These are phyloP conservation scores for Deilephila elpenor DNA, from an alignment of 2,888 invertebrate genomes.

Conservation along the genomic window DNA sequence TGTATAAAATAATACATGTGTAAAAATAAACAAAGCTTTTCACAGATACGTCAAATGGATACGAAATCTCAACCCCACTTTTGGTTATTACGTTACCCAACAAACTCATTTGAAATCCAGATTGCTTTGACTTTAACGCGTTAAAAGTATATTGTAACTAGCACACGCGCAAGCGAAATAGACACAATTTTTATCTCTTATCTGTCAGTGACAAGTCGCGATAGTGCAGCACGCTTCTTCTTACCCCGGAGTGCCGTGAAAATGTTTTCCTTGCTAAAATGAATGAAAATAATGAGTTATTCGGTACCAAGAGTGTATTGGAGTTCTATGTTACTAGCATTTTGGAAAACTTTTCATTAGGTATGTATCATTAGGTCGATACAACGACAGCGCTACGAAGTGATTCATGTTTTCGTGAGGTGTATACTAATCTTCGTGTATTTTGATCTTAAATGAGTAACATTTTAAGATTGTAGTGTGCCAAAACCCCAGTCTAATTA, in stretches of 20 bases:
- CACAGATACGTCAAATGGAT: too few species aligned
- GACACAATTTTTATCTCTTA: conserved; percentile 54
- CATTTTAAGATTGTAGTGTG: background rate
- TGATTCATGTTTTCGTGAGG: conserved; percentile 3
- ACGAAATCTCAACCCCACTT: too few species aligned
- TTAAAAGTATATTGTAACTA: background rate
- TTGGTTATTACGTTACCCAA: background rate
- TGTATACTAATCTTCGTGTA: background rate
- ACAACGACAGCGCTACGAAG: background rate
- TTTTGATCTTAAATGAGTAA: too few species aligned
- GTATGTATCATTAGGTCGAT: conserved; percentile 49
- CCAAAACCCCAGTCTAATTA: background rate
- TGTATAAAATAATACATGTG: too few species aligned
- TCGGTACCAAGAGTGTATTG: conserved; percentile 58
- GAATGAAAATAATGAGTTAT: conserved; percentile 58
- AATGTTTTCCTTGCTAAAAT: conserved; percentile 48
- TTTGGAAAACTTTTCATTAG: conserved; percentile 60
- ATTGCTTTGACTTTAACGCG: background rate
- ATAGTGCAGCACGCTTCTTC: conserved; percentile 44
- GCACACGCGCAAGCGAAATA: conserved; percentile 1
- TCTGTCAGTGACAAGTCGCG: conserved; percentile 50
- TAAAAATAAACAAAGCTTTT: too few species aligned
- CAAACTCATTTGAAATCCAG: conserved; percentile 8
- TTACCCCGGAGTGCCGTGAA: conserved; percentile 33
- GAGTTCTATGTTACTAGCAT: conserved; percentile 67